These are phyloP conservation scores for Hemicordylus capensis DNA, from an alignment of 2,113 vertebrate genomes.

Conservation along the genomic window DNA sequence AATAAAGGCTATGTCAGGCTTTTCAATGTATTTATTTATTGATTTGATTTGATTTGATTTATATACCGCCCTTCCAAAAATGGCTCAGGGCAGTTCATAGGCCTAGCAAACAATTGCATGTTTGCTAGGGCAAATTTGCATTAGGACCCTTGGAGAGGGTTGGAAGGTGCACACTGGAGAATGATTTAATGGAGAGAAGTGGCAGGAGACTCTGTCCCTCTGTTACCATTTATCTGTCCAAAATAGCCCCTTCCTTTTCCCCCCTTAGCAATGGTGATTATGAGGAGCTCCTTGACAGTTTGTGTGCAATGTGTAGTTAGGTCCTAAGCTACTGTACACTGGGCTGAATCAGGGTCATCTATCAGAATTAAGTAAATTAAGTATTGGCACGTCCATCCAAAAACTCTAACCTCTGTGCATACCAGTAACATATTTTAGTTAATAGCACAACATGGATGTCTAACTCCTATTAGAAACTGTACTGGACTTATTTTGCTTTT, in stretches of 20 bases:
- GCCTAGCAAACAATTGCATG: background rate
- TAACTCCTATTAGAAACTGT: background rate
- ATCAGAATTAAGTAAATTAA: slow-evolving; percentile 26
- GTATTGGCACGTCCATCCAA: slow-evolving; percentile 18
- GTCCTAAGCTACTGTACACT: background rate
- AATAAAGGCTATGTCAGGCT: too few species aligned
- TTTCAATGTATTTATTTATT: too few species aligned
- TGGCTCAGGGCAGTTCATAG: too few species aligned
- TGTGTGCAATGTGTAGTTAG: background rate
- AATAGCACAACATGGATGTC: background rate
- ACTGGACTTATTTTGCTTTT: background rate
- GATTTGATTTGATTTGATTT: too few species aligned
- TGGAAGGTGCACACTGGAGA: too few species aligned
- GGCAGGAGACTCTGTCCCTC: background rate
- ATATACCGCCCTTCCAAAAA: too few species aligned
- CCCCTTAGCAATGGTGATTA: background rate
- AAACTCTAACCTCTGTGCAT: slow-evolving; percentile 45
- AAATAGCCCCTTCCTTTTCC: background rate
- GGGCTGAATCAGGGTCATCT: too few species aligned
- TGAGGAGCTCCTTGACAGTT: background rate
- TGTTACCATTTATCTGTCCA: background rate
- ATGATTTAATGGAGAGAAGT: background rate
- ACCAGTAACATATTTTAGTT: slow-evolving; percentile 7
- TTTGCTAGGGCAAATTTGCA: background rate
- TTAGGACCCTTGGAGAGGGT: too few species aligned